Percentiles rank a stretch among this genome's conserved stretches.
phyloP scores from a whole-genome alignment of 1,140 invertebrate species.

The Zaprionus camerounensis region DNA sequence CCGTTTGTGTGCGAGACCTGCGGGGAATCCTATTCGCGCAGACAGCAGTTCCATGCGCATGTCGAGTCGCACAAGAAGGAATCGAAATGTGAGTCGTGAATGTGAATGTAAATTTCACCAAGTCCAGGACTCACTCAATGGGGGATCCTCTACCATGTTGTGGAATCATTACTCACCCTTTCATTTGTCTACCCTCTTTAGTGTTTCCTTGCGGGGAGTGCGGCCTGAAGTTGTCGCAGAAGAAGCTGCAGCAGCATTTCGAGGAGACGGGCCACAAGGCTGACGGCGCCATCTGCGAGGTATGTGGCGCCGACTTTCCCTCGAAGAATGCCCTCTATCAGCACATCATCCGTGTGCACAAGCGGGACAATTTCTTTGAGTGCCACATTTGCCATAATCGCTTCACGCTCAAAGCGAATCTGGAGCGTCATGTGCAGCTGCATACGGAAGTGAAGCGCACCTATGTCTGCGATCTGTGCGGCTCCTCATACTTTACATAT shows the following conservation, averaged over 20 bases:
- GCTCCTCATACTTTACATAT: constrained; percentile 84
- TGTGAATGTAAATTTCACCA: constrained; percentile 81
- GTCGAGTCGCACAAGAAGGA: constrained; percentile 84
- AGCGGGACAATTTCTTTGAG: constrained; percentile 82
- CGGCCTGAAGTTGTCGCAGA: constrained; percentile 74
- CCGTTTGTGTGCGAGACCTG: constrained; percentile 84
- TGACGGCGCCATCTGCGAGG: constrained; percentile 82
- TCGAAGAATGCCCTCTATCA: constrained; percentile 80
- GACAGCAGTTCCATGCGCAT: constrained; percentile 83
- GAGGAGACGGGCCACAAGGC: constrained; percentile 81
- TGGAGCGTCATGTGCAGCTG: constrained; percentile 83
- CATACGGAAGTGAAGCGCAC: constrained; percentile 83
- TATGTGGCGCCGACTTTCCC: constrained; percentile 77
- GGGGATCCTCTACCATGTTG: neutral
- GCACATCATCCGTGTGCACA: constrained; percentile 81
- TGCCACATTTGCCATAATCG: constrained; percentile 84
- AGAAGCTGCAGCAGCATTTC: constrained; percentile 81
- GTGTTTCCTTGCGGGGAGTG: constrained; percentile 82
- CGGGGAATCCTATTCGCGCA: constrained; percentile 82
- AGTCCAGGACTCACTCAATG: constrained; percentile 9
- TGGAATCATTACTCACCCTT: neutral
- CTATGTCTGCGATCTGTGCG: constrained; percentile 83
- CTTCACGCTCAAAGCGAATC: constrained; percentile 80
- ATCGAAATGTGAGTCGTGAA: constrained; percentile 82
- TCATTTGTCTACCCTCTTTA: constrained; percentile 6